Evolutionary conservation across 1,140 invertebrate genomes (phyloP).

Genomic region (Choristoneura fumiferana): DNA sequence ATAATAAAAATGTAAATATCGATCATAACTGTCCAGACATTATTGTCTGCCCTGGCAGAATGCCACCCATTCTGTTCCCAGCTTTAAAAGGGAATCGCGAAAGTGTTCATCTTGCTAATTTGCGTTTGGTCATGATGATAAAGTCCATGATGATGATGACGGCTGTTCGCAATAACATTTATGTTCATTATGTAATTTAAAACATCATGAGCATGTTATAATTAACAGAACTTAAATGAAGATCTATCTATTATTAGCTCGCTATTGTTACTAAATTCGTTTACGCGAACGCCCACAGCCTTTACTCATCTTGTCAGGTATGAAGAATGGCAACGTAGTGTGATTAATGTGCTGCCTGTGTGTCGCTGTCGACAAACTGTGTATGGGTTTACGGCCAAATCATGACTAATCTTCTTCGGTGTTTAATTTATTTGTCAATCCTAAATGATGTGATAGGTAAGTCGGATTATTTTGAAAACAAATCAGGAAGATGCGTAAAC

Average conservation of each 20-base stretch:
- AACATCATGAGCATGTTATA: conserved; percentile 26
- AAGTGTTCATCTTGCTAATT: neutral
- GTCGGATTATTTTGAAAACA: too few relatives aligned
- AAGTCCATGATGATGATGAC: too few relatives aligned
- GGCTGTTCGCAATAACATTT: too few relatives aligned
- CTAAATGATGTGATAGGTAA: too few relatives aligned
- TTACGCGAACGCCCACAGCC: conserved; percentile 44
- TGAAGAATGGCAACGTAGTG: conserved; percentile 41
- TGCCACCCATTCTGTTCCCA: conserved; percentile 43
- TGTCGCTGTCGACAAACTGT: neutral
- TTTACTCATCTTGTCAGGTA: conserved; percentile 40
- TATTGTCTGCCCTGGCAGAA: conserved; percentile 51
- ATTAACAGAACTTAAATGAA: too few relatives aligned
- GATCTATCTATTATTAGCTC: too few relatives aligned
- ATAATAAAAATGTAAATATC: conserved; percentile 65
- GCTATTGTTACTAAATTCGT: conserved; percentile 51
- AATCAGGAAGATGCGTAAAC: too few relatives aligned
- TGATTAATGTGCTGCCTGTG: conserved; percentile 41
- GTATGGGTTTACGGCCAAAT: too few relatives aligned
- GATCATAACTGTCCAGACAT: conserved; percentile 53
- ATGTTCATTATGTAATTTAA: too few relatives aligned
- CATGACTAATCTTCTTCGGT: too few relatives aligned
- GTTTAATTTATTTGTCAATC: too few relatives aligned
- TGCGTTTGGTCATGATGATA: neutral
- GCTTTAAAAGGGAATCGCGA: conserved; percentile 22